Evolutionary conservation across 1,140 invertebrate species (phyloP), one percentile per base, ranked within the genome.

Genomic region (Drosophila leontia): DNA sequence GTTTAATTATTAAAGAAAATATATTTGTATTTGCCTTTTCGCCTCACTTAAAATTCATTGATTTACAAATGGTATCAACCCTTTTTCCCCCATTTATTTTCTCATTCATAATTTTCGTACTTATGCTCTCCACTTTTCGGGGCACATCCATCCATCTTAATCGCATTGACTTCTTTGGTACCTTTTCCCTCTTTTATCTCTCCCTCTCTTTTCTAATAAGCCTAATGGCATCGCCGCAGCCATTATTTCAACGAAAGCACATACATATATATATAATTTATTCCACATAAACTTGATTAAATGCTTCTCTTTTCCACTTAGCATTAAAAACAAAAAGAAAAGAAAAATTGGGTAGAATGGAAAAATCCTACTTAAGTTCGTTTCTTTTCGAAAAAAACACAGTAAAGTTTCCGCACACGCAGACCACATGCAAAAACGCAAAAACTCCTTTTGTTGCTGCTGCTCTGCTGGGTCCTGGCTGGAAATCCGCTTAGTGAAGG

Each of bases 261-360:
- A 26, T 44, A 15, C n/a, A n/a, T 29, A 58, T 34, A 58, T 47
- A 63, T 68, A 61, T 50, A 71, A 76, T 87, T 80, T 82, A 83
- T 87, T 79, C 63, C 63, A 64, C 76, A 83, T 80, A 83, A 83
- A 86, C 80, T 86, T 86, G 83, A 88, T 87, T 87, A 87, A 87
- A 87, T 80, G 80, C 63, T 68, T 53, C 42, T 35, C 68, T 51
- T 41, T 75, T 26, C 26, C 42, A 51, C 26, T 76, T 87, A 82
- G 76, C 79, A 83, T 74, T 64, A 42, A 60, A 85, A 59, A 59
- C 44, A 44, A 23, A 39, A 42, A 15, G 17, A 29, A 35, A 35
- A 37, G 17, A 53, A 42, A 55, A 55, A 39, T 26, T 39, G 13
- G 19, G 7, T 15, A 9, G 19, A 39, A 64, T 44, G 53, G 32